Base-by-base conservation (phyloP, 2,113 vertebrate genomes). In the Seriola quinqueradiata region DNA sequence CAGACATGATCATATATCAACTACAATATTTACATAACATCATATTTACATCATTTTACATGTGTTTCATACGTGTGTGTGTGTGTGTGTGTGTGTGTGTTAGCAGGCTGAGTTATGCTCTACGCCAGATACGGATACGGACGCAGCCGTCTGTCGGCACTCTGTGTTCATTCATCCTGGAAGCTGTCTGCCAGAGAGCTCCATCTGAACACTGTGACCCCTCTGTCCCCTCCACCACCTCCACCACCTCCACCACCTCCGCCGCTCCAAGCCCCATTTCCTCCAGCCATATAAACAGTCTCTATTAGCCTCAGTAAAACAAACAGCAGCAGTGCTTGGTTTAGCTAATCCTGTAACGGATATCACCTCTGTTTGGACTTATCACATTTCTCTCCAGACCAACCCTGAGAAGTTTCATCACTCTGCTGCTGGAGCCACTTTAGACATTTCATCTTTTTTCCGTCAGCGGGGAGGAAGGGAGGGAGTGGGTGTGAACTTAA, bases 291-390 rank as follows among this genome's bases (percentile, higher is more conserved):
- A 67, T 34, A 85, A 79, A 85, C 77, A 79, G 40, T 38, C 44
- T 63, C 25, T 42, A 44, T 78, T 16, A 68, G 76, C 38, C 25
- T 25, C 75, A 78, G 74, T 70, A 76, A 76, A 38, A 60, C 66
- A 81, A 76, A 90, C 67, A 88, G 68, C 77, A 42, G 77, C 58
- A 8, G 8, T 63, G 81, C 66, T 79, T 75, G 77, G 48, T 78
- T 86, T 81, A 69, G 75, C 54, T 76, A 65, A 81, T 71, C 79
- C 65, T 69, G 79, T 77, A 67, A 78, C 54, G 34, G 79, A 83
- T 87, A 67, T 77, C 64, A 72, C 52, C 67, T 79, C 61, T 61
- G 71, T 73, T 82, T 70, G 8, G 23, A 52, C 52, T 46, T 54
- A 44, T 85, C 73, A 67, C 17, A 23, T 80, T 83, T 72, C 82